phyloP scores from a whole-genome alignment of 1,140 invertebrate genomes.

The Oncopeltus fasciatus region DNA sequence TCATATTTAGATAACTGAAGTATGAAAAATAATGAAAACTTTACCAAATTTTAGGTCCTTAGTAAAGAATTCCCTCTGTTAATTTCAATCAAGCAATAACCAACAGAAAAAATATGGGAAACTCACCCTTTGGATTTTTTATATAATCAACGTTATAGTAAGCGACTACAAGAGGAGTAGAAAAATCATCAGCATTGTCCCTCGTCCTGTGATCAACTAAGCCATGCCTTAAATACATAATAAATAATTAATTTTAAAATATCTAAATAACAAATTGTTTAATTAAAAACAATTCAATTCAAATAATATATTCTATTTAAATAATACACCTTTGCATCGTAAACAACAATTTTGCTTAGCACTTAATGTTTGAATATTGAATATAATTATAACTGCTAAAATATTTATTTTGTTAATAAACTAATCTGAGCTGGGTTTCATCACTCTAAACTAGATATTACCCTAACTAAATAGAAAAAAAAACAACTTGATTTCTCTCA shows the following conservation, averaged over 20 bases:
- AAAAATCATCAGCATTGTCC: slow-evolving; percentile 74
- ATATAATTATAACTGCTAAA: not conserved
- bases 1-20: too few relatives aligned
- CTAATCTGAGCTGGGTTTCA: too few relatives aligned
- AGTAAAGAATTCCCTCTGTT: too few relatives aligned
- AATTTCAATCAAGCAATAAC: too few relatives aligned
- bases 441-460: too few relatives aligned
- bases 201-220: slow-evolving; percentile 77
- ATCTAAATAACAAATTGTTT: not conserved
- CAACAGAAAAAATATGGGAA: too few relatives aligned
- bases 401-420: too few relatives aligned
- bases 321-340: not conserved
- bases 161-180: slow-evolving; percentile 74
- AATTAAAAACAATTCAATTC: not conserved
- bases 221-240: slow-evolving; percentile 56
- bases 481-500: too few relatives aligned
- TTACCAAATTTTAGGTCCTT: too few relatives aligned
- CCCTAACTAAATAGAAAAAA: not conserved
- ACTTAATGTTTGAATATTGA: too few relatives aligned
- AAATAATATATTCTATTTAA: not conserved
- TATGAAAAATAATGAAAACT: too few relatives aligned
- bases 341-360: too few relatives aligned
- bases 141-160: slow-evolving; percentile 92
- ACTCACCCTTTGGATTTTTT: slow-evolving; percentile 87
- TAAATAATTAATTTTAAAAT: not conserved